Conservation (phyloP, 2,113 vertebrate species). For the Caranx ignobilis region DNA sequence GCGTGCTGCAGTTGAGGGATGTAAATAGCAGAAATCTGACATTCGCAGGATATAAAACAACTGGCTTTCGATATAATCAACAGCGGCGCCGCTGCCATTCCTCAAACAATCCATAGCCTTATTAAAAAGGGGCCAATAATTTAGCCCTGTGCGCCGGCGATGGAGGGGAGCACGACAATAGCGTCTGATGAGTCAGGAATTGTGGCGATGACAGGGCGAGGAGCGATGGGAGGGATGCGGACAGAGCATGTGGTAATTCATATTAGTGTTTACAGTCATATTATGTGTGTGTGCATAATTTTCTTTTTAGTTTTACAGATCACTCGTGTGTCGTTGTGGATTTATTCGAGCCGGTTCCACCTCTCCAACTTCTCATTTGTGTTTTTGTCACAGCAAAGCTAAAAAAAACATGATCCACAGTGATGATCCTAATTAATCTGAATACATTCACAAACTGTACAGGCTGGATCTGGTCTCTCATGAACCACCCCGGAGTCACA, state of each 20-base stretch:
- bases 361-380: background rate
- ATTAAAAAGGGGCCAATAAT: slow-evolving; percentile 80
- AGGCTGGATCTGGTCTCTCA: background rate
- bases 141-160: slow-evolving; percentile 47
- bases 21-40: slow-evolving; percentile 83
- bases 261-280: slow-evolving; percentile 26
- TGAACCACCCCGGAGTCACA: background rate
- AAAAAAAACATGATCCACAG: background rate
- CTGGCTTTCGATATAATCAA: slow-evolving; percentile 81
- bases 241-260: background rate
- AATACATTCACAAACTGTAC: background rate
- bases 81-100: slow-evolving; percentile 53
- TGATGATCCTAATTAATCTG: background rate
- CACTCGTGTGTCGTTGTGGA: background rate
- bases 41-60: slow-evolving; percentile 82
- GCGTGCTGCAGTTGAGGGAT: slow-evolving; percentile 68
- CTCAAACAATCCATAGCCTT: slow-evolving; percentile 81
- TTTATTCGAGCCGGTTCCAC: slow-evolving; percentile 4
- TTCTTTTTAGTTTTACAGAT: background rate
- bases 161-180: slow-evolving; percentile 58
- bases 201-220: slow-evolving; percentile 44
- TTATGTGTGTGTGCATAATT: background rate
- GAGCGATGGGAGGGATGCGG: slow-evolving; percentile 19
- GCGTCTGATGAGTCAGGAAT: slow-evolving; percentile 74
- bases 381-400: background rate